Base-by-base conservation (phyloP, 2,888 invertebrate genomes). In the Tenthredo distinguenda region DNA sequence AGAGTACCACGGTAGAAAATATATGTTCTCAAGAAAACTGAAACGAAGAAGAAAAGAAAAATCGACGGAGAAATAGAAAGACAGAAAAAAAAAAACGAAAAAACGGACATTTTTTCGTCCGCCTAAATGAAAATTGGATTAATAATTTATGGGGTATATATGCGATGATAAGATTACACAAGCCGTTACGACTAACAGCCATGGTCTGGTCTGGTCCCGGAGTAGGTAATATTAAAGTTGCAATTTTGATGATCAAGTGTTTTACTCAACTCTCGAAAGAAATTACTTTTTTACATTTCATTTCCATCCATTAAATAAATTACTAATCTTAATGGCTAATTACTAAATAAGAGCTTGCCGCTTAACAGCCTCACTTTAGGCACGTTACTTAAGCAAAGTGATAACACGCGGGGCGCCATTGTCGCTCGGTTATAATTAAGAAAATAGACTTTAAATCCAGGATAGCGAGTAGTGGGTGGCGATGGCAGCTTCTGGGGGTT, bases 401-500 rank as follows among this genome's bases (percentile, higher is more conserved):
- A 83, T 83, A 83, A 83, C 83, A 68, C 83, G 83, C 83, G 86
- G 87, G 86, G 76, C 87, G 88, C 87, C 89, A 90, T 91, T 90
- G 89, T 91, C 90, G 88, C 90, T 88, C 89, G 88, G 89, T 92
- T 90, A 92, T 92, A 93, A 92, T 93, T 93, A 92, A 92, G 92
- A 92, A 92, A 91, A 91, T 92, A 92, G 92, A 91, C 92, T 91
- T 91, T 90, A 92, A 91, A 92, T 92, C 92, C 90, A 86, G 87
- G 85, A 85, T 58, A 86, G 84, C 85, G 83, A 85, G 82, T 85
- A 74, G 76, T 74, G 62, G 81, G 81, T 81, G 81, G 81, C 58
- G 40, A 81, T 83, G 71, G 83, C 43, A 21, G 71, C 68, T 47
- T 31, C 68, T 68, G 68, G 65, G 31, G 43, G 85, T 40, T 58